Percentiles rank a stretch among this genome's conserved stretches.
These are phyloP conservation scores for Nesoenas mayeri DNA, from an alignment of 2,113 vertebrate species.

Conservation along the genomic window DNA sequence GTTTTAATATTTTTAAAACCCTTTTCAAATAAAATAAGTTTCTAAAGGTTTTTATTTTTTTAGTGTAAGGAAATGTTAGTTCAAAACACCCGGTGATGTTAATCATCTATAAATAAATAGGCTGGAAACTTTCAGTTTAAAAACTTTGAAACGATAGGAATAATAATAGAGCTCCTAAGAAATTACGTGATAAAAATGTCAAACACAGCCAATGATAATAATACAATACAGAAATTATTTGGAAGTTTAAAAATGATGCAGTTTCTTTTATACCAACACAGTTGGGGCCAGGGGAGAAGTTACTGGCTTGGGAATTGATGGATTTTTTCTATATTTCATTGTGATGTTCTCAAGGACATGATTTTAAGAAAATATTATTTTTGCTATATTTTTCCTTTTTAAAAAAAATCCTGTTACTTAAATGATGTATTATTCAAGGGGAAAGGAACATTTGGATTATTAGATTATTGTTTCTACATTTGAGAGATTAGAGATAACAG, in stretches of 20 bases:
- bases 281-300: neutral
- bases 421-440: neutral
- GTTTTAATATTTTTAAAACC: neutral
- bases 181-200: neutral
- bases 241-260: neutral
- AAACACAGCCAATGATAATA: conserved; percentile 2
- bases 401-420: neutral
- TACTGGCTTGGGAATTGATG: neutral
- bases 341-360: neutral
- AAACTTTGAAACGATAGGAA: neutral
- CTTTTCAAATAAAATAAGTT: neutral
- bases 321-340: neutral
- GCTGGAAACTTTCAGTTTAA: neutral
- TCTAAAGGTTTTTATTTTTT: neutral
- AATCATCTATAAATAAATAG: neutral
- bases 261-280: neutral
- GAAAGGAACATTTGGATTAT: neutral
- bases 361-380: conserved; percentile 1
- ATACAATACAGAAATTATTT: neutral
- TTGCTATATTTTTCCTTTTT: neutral
- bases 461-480: neutral
- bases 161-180: neutral
- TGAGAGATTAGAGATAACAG: neutral
- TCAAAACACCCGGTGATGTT: neutral
- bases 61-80: neutral